Evolutionary conservation across 2,888 invertebrate genomes (phyloP), one percentile per base, ranked within the genome.

Genomic region (Furcula furcula): DNA sequence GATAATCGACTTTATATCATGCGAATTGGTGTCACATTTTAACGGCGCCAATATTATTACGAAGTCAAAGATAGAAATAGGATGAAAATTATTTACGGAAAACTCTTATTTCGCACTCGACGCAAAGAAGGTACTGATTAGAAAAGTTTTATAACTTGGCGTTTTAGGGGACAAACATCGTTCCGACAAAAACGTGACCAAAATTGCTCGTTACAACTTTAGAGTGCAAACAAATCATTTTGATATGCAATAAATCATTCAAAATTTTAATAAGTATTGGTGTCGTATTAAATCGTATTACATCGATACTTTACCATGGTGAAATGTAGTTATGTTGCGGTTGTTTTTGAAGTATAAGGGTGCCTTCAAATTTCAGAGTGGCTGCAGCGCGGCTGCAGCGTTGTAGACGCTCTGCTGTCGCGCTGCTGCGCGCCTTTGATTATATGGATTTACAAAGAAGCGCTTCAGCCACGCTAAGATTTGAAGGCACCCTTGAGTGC

Each of bases 51-150:
- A 59, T 59, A 50, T 64, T 73, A 78, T 82, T 77, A 73, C 72
- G 53, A 62, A 81, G 80, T 82, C 82, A 84, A 78, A 84, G 75
- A 84, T 84, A 76, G 79, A 83, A 80, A 78, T 79, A 65, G 66
- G 69, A 71, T 75, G 72, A 73, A 75, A 79, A 80, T 86, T 83
- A 83, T 86, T 83, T 81, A 75, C 76, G 69, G 69, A 73, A 74
- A 79, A 70, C 62, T 74, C 73, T 77, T 80, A 78, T 79, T 82
- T 77, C 68, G 76, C 73, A 65, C 64, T 69, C 65, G 45, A 52
- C 56, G 71, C 75, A 66, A 76, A 77, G 73, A 72, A 73, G 72
- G 65, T 55, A 54, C 74, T 78, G 78, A 86, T 86, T 82, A 81
- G 64, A 67, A 81, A 87, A 87, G 83, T 86, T 86, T 82, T 75